These are phyloP conservation scores for Tetramorium bicarinatum DNA, from an alignment of 2,888 invertebrate genomes.

Conservation along the genomic window DNA sequence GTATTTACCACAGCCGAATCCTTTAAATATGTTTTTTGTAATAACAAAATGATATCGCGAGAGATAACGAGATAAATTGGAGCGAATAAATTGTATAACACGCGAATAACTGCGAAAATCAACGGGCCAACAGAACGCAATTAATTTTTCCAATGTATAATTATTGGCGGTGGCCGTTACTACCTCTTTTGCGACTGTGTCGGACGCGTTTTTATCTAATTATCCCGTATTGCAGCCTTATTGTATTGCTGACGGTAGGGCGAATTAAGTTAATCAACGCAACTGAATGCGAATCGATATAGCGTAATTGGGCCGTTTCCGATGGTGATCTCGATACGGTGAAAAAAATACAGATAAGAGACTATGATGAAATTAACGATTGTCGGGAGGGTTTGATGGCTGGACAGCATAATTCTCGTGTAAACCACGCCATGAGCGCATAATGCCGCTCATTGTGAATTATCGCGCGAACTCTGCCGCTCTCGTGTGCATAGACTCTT, in stretches of 20 bases:
- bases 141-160: background rate
- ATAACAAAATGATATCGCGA: conserved; percentile 17
- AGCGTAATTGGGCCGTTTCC: conserved; percentile 3
- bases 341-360: background rate
- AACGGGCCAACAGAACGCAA: background rate
- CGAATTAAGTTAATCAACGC: conserved; percentile 33
- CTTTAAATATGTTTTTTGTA: conserved; percentile 7
- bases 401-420: background rate
- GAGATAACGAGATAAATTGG: conserved; percentile 6
- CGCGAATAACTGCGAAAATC: background rate
- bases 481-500: background rate
- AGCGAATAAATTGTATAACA: conserved; percentile 12
- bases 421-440: background rate
- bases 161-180: background rate
- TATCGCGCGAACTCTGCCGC: conserved; percentile 24
- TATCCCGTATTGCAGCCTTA: conserved; percentile 8
- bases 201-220: conserved; percentile 3
- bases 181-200: background rate
- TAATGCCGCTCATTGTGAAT: conserved; percentile 34
- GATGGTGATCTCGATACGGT: background rate
- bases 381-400: background rate
- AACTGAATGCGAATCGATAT: conserved; percentile 17
- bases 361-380: background rate
- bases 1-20: conserved; percentile 27
- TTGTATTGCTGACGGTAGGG: background rate